Evolutionary conservation across 2,888 invertebrate species (phyloP), one percentile per base, ranked within the genome.

Genomic region (Cynaeus angustus): DNA sequence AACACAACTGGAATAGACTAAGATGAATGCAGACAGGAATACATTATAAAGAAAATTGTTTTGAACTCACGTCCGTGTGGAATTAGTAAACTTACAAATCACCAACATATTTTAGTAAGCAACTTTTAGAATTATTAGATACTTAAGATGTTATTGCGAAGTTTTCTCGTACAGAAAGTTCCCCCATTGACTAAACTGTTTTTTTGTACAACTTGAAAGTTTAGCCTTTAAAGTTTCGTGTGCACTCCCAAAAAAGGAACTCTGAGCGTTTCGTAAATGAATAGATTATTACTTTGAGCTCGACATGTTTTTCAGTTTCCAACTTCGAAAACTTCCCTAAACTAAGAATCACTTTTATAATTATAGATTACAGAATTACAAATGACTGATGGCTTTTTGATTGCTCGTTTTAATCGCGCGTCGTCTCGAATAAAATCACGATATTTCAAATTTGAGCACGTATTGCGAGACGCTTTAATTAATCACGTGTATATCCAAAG

Each of bases 401-500:
- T 33, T 9, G 33, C n/a, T 1, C n/a, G 33, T n/a, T 33, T 21
- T 33, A 33, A 33, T 33, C 28, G 28, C 28, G 28, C 7, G 5
- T 5, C 28, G 7, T 28, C 9, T 41, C 41, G 12, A 41, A 41
- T 41, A 41, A 41, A 41, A 41, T 12, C 41, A 13, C 41, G 13
- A 13, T 13, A 41, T 28, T 50, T 50, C 26, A 10, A 28, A 28
- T 26, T 50, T 21, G 16, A 16, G 28, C 38, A 55, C 55, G 55
- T 55, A 13, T 41, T 38, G 38, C 16, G 55, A 37, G 52, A 33
- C 7, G 26, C 14, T 30, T 38, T 55, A 55, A 55, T 55, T 55
- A 33, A 38, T 55, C 8, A 38, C 37, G 12, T 10, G 33, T 33
- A 6, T 13, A 16, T 37, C 38, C 16, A 38, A 33, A 10, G 13